phyloP scores from a whole-genome alignment of 1,140 invertebrate species.

The Musca vetustissima region DNA sequence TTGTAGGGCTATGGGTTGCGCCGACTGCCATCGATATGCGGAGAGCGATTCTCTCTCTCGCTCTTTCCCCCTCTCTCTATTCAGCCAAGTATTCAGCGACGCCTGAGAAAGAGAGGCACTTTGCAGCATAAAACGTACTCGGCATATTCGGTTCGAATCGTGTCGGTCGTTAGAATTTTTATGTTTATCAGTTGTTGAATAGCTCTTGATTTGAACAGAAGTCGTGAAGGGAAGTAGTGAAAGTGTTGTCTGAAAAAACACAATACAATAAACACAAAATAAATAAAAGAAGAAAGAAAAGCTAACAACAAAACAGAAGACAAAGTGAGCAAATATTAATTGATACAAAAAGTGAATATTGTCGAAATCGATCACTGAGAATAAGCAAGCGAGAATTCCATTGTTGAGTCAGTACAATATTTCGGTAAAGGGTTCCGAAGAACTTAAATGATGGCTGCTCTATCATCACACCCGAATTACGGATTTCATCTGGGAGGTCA shows the following conservation, averaged over 20 bases:
- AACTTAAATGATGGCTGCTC: slow-evolving; percentile 43
- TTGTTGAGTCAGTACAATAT: background rate
- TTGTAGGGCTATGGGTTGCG: too few relatives aligned
- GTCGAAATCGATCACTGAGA: background rate
- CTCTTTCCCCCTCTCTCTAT: background rate
- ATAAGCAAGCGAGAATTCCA: background rate
- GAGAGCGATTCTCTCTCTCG: too few relatives aligned
- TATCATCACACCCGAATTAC: slow-evolving; percentile 54
- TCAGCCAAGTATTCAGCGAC: slow-evolving; percentile 11
- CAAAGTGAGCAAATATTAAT: slow-evolving; percentile 25
- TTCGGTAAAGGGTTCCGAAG: background rate
- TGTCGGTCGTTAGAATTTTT: slow-evolving; percentile 41
- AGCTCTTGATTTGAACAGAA: slow-evolving; percentile 53
- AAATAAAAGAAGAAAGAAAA: slow-evolving; percentile 24
- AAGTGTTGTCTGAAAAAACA: background rate
- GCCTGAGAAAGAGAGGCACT: background rate
- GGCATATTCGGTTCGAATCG: slow-evolving; percentile 10
- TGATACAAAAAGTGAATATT: slow-evolving; percentile 24
- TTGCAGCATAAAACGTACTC: background rate
- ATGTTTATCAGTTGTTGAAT: slow-evolving; percentile 46
- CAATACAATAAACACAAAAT: background rate
- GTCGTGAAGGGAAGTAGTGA: slow-evolving; percentile 14
- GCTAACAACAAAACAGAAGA: background rate
- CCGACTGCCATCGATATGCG: too few relatives aligned
- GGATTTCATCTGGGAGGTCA: slow-evolving; percentile 50